These are phyloP conservation scores for Ophiothrix spiculata DNA, from an alignment of 35 echinoderm and acorn worm genomes.

Conservation along the genomic window DNA sequence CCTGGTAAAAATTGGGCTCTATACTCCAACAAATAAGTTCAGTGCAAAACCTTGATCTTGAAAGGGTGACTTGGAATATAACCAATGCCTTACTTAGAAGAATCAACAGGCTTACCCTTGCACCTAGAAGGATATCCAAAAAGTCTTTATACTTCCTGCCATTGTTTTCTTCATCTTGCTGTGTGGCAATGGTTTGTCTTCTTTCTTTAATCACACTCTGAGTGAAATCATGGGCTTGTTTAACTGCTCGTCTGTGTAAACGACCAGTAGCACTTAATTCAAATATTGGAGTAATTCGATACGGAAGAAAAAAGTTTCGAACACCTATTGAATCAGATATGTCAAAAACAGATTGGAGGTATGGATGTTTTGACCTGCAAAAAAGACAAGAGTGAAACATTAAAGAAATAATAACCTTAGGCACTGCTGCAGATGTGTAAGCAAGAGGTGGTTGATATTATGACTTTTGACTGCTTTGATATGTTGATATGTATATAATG, in stretches of 20 bases:
- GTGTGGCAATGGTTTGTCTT: neutral
- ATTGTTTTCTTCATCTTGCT: neutral
- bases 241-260: neutral
- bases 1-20: too few relatives aligned
- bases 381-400: neutral
- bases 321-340: neutral
- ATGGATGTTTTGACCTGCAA: neutral
- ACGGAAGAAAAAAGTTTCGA: neutral
- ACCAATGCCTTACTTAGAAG: too few relatives aligned
- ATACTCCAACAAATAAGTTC: too few relatives aligned
- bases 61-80: too few relatives aligned
- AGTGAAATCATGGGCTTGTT: neutral
- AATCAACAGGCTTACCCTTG: neutral
- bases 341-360: neutral
- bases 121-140: neutral
- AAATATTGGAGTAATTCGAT: neutral
- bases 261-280: neutral
- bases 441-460: too few relatives aligned
- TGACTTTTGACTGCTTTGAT: too few relatives aligned
- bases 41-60: too few relatives aligned
- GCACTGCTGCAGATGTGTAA: too few relatives aligned
- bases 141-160: neutral
- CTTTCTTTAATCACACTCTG: neutral
- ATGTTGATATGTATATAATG: too few relatives aligned
- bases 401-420: too few relatives aligned